A percentile compares a stretch with the other conserved stretches of the same genome.
These are phyloP conservation scores for Vanessa cardui DNA, from an alignment of 2,888 invertebrate genomes.

Conservation along the genomic window DNA sequence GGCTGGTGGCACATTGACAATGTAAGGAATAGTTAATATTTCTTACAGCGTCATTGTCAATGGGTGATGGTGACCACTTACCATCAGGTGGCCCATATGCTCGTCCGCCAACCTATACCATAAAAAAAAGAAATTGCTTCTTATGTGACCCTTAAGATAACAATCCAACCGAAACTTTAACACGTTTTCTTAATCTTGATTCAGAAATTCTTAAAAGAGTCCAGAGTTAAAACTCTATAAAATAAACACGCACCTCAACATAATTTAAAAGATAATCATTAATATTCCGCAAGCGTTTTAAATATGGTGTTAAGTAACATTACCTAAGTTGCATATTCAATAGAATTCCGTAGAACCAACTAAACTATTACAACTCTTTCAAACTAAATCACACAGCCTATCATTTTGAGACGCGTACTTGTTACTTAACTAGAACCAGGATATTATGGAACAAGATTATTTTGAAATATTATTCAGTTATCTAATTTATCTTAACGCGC, in stretches of 20 bases:
- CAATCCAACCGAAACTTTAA: neutral
- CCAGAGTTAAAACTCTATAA: too few relatives aligned
- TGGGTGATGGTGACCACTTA: too few relatives aligned
- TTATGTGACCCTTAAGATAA: too few relatives aligned
- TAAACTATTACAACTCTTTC: constrained; percentile 14
- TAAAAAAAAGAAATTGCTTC: too few relatives aligned
- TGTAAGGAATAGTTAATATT: too few relatives aligned
- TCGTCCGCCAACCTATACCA: too few relatives aligned
- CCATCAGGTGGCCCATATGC: too few relatives aligned
- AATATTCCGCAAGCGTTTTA: constrained; percentile 1
- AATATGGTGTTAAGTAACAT: constrained; percentile 12
- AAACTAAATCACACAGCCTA: constrained; percentile 26
- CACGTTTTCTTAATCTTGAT: too few relatives aligned
- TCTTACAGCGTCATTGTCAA: too few relatives aligned
- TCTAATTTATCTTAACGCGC: constrained; percentile 22
- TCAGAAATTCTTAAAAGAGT: too few relatives aligned
- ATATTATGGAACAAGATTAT: constrained; percentile 11
- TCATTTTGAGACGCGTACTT: constrained; percentile 19
- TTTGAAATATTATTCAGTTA: constrained; percentile 25
- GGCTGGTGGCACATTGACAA: too few relatives aligned
- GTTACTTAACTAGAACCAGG: constrained; percentile 25
- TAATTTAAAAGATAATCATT: constrained; percentile 6
- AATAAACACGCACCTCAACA: neutral
- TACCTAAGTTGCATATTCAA: constrained; percentile 23
- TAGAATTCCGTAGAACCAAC: constrained; percentile 15